A percentile compares a stretch with the other conserved stretches of the same genome.
Conservation (phyloP, 2,888 invertebrate species). For the Dryomyza anilis region DNA sequence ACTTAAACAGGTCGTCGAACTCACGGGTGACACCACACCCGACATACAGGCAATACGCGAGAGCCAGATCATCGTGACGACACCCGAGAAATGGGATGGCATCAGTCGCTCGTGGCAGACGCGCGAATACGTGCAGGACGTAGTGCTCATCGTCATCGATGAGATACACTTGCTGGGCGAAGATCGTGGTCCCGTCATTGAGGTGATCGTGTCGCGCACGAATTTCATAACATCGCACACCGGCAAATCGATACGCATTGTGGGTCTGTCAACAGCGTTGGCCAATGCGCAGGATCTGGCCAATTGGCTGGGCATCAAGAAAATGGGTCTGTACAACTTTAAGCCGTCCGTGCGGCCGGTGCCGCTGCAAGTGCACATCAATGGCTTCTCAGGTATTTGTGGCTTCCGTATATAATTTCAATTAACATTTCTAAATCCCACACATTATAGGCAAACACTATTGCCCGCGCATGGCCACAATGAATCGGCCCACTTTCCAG, state of each 20-base stretch:
- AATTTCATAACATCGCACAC: slow-evolving; percentile 95
- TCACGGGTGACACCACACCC: slow-evolving; percentile 92
- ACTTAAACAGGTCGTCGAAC: slow-evolving; percentile 96
- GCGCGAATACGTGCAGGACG: slow-evolving; percentile 89
- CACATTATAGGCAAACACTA: slow-evolving; percentile 76
- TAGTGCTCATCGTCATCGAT: slow-evolving; percentile 93
- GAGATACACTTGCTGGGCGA: slow-evolving; percentile 97
- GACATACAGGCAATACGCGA: slow-evolving; percentile 80
- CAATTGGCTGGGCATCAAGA: slow-evolving; percentile 91
- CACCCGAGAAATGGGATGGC: slow-evolving; percentile 99
- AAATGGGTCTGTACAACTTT: slow-evolving; percentile 95
- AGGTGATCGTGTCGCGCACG: slow-evolving; percentile 96
- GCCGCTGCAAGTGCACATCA: slow-evolving; percentile 87
- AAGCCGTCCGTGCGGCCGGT: slow-evolving; percentile 97
- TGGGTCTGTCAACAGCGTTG: slow-evolving; percentile 95
- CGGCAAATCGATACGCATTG: slow-evolving; percentile 78
- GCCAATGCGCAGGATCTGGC: slow-evolving; percentile 97
- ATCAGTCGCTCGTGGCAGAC: slow-evolving; percentile 98
- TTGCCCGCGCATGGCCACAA: slow-evolving; percentile 98
- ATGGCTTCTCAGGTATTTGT: slow-evolving; percentile 83
- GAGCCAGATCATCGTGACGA: slow-evolving; percentile 95
- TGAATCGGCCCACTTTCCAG: slow-evolving; percentile 98
- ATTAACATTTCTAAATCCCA: not conserved
- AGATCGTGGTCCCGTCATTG: slow-evolving; percentile 87
- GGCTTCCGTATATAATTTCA: not conserved